Evolutionary conservation across 2,888 invertebrate species (phyloP), one percentile per base, ranked within the genome.

Genomic region (Julus scanicus): DNA sequence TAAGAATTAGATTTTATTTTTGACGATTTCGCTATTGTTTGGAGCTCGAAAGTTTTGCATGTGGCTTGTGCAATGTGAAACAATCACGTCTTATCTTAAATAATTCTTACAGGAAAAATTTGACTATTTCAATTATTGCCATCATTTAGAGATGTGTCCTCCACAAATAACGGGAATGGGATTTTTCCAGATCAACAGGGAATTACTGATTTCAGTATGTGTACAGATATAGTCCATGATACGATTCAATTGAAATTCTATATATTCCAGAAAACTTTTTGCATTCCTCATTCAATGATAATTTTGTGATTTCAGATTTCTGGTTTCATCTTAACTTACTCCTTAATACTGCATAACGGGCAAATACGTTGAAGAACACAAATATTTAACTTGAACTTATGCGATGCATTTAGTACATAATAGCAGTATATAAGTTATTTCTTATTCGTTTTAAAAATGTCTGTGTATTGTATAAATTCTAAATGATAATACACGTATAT

Each of bases 121-220:
- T 13, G 80, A 80, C 80, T 80, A 80, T 39, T 29, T 39, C 13
- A 37, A 80, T 39, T 80, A 80, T 39, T 80, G 80, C 5, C 37
- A 80, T 5, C 37, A 80, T 39, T 37, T 80, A 37, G 15, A 11
- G 37, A 80, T 80, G 37, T 80, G 80, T 80, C 80, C 80, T 13
- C 80, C 80, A 15, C 37, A 80, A 80, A 80, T 80, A 2, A 39
- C 80, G 29, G 80, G 80, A 80, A 37, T 80, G 11, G 80, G 80
- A 80, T 80, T 80, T 80, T 80, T 80, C 15, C 11, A 37, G 37
- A 37, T 80, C 5, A 80, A 80, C 29, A 37, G 15, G 13, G 80
- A 37, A 39, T 80, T 80, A 15, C 80, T 80, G 15, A 15, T 80
- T 37, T 80, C 80, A 5, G 80, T 80, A 80, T 15, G 37, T 80